Evolutionary conservation across 2,888 invertebrate genomes (phyloP), one percentile per base, ranked within the genome.

Genomic region (Agonopterix subpropinquella): DNA sequence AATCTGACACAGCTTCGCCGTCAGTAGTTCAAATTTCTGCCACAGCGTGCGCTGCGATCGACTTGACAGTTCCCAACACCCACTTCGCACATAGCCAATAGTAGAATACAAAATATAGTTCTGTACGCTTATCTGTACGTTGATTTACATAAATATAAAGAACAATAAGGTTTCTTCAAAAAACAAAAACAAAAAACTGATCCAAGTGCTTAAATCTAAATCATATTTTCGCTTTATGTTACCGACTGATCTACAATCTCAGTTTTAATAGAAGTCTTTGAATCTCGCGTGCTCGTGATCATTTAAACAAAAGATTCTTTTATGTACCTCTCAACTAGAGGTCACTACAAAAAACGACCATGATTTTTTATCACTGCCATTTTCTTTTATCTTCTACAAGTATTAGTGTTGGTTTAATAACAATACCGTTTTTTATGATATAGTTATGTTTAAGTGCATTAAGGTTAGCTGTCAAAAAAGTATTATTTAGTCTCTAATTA

Each of bases 331-430:
- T 42, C 10, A 11, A 8, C 41, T 18, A 15, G 37, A 46, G 49
- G 49, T 45, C 49, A 45, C 9, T 44, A 35, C 43, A 44, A 42
- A 43, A 45, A 48, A 15, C 36, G 43, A 28, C 49, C 44, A 11
- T 47, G 46, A 47, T 53, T 50, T 50, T 51, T 49, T 42, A 10
- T 41, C 43, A 45, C 8, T 28, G 43, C 44, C 42, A 44, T 48
- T 48, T 48, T 41, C 48, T 18, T 45, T 44, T 43, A 8, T 46
- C n/a, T 39, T 15, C 39, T 28, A 28, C 7, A 28, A 28, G 28
- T 28, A 7, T 28, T 28, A 28, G 28, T 28, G 28, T 28, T 28
- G 28, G 39, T n/a, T n/a, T n/a, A 39, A 39, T 39, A 39, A 39
- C 39, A 44, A 44, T 37, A 39, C n/a, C 39, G 43, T 45, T 51